Evolutionary conservation across 2,888 invertebrate species (phyloP).

Genomic region (Tipula lateralis): DNA sequence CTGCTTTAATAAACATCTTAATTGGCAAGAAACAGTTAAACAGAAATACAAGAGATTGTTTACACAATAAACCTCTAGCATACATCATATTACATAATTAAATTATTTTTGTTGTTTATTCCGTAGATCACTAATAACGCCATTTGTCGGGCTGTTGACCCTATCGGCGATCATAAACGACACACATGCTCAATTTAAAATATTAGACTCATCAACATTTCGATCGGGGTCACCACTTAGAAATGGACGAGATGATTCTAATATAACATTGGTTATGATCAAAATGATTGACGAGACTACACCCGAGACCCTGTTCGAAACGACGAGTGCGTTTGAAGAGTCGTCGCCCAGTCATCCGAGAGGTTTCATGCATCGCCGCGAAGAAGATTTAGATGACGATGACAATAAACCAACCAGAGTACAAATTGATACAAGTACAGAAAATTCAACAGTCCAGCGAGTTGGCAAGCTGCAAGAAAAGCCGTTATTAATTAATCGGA

Average conservation of each 20-base stretch:
- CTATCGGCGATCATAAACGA: background rate
- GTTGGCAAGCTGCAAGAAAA: constrained; percentile 25
- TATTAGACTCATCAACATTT: constrained; percentile 12
- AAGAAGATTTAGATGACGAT: background rate
- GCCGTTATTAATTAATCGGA: background rate
- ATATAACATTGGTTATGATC: background rate
- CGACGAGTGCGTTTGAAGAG: background rate
- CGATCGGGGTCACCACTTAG: background rate
- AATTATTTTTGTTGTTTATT: background rate
- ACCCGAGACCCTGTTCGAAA: background rate
- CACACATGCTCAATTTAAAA: background rate
- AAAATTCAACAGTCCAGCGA: background rate
- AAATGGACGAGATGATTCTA: background rate
- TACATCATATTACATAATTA: background rate
- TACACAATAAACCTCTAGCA: background rate
- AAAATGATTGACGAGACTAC: background rate
- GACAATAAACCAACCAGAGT: background rate
- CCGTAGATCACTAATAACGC: background rate
- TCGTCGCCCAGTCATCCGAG: background rate
- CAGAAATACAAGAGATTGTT: too few species aligned
- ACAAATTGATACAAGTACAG: background rate
- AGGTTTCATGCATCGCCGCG: background rate
- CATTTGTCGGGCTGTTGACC: background rate
- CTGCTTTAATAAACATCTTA: background rate
- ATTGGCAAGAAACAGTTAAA: background rate